Evolutionary conservation across 2,113 vertebrate genomes (phyloP).

Genomic region (Pyxicephalus adspersus): DNA sequence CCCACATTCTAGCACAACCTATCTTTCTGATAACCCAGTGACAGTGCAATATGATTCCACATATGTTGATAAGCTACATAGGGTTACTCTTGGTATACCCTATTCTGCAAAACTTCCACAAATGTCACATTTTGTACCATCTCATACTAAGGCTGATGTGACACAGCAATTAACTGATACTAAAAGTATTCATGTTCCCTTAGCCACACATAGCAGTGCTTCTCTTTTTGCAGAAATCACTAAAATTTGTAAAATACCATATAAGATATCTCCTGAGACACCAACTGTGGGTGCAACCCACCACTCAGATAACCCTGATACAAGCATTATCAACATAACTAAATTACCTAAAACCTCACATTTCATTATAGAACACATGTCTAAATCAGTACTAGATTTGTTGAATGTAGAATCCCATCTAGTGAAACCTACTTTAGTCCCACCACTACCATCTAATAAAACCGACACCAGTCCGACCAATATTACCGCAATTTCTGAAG

Average conservation of each 20-base stretch:
- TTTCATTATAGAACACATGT: background rate
- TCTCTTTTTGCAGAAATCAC: background rate
- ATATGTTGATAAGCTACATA: too few species aligned
- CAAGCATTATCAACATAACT: background rate
- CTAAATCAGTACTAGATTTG: background rate
- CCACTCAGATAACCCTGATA: too few species aligned
- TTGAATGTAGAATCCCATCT: background rate
- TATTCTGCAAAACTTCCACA: too few species aligned
- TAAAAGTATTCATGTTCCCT: background rate
- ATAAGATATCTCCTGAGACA: background rate
- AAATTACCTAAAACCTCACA: background rate
- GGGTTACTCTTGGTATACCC: too few species aligned
- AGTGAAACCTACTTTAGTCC: background rate
- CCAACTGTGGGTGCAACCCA: background rate
- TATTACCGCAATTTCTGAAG: too few species aligned
- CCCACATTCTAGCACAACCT: background rate
- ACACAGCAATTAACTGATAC: background rate
- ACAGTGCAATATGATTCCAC: too few species aligned
- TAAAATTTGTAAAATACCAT: background rate
- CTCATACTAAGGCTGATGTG: too few species aligned
- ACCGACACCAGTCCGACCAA: background rate
- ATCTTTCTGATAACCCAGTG: background rate
- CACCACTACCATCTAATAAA: background rate
- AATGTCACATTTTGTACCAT: too few species aligned
- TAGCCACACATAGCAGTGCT: background rate